A percentile compares a stretch with the other conserved stretches of the same genome.
These are phyloP conservation scores for Rattus norvegicus DNA, from an alignment of 2,113 vertebrate genomes.

Conservation along the genomic window GRCr8 NC_086024.1:18048001-18048500, in stretches of 20 bases:
- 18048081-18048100: not conserved
- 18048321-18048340: not conserved
- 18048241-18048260: not conserved
- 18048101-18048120: not conserved
- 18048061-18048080: not conserved
- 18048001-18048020: not conserved
- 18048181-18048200: not conserved
- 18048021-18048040: not conserved
- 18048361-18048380: not conserved
- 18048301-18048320: conserved; percentile 2
- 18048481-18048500: not conserved
- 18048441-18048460: not conserved
- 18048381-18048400: not conserved
- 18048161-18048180: not conserved
- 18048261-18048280: not conserved
- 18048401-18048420: not conserved
- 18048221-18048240: not conserved
- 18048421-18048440: conserved; percentile 21
- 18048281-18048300: conserved; percentile 1
- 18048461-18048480: conserved; percentile 7
- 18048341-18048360: conserved; percentile 32
- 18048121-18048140: not conserved
- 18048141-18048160: not conserved
- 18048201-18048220: not conserved
- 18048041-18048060: not conserved